Evolutionary conservation across 2,888 invertebrate species (phyloP).

Genomic region (Anoncus sp.): DNA sequence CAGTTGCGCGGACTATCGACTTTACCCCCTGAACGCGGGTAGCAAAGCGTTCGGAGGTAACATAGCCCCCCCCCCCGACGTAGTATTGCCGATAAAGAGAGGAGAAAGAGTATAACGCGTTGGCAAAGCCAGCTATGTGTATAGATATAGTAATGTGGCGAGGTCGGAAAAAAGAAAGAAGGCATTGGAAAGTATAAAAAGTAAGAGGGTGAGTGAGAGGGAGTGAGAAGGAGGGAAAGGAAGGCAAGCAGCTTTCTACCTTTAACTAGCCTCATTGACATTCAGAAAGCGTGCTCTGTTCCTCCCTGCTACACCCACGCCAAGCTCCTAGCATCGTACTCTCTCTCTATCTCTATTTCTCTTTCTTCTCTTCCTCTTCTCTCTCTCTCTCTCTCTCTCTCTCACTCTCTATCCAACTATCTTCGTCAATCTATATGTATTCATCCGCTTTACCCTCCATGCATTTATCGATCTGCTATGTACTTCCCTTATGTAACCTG

Average conservation of each 20-base stretch:
- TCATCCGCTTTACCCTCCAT: slow-evolving; percentile 23
- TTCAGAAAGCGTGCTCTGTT: slow-evolving; percentile 60
- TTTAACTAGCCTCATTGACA: slow-evolving; percentile 64
- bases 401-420: slow-evolving; percentile 16
- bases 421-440: slow-evolving; percentile 33
- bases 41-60: slow-evolving; percentile 8
- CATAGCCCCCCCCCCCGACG: not conserved
- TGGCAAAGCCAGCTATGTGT: slow-evolving; percentile 3
- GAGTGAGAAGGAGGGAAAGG: not conserved
- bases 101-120: slow-evolving; percentile 16
- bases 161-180: slow-evolving; percentile 10
- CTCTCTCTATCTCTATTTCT: slow-evolving; percentile 27
- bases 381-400: slow-evolving; percentile 4
- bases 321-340: not conserved
- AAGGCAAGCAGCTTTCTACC: slow-evolving; percentile 45
- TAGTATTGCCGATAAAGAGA: slow-evolving; percentile 8
- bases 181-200: not conserved
- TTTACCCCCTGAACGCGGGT: not conserved
- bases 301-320: slow-evolving; percentile 30
- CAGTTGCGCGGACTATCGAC: not conserved
- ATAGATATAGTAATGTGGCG: slow-evolving; percentile 1
- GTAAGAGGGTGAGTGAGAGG: not conserved
- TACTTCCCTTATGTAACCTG: slow-evolving; percentile 23
- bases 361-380: slow-evolving; percentile 8
- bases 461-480: slow-evolving; percentile 47